Conservation (phyloP, 2,888 invertebrate species). For the Mellilla xanthometata region DNA sequence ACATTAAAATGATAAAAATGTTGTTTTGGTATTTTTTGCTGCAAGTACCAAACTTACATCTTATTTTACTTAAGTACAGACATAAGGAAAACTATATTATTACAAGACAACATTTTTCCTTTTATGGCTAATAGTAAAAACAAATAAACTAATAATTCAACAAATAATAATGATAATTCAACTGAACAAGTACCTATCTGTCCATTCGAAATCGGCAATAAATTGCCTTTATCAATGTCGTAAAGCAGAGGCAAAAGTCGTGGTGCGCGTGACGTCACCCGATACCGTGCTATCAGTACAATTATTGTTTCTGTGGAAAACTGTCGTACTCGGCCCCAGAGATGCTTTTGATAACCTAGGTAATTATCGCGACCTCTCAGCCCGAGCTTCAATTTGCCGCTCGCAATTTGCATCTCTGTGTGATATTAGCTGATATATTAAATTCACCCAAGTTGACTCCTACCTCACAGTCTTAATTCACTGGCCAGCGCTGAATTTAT, state of each 20-base stretch:
- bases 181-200: slow-evolving; percentile 14
- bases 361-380: slow-evolving; percentile 27
- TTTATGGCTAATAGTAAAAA: too few relatives aligned
- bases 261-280: slow-evolving; percentile 60
- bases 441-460: slow-evolving; percentile 1
- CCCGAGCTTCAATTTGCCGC: slow-evolving; percentile 17
- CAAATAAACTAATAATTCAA: too few relatives aligned
- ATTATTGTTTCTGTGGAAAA: slow-evolving; percentile 53
- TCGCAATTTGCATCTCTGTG: slow-evolving; percentile 16
- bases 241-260: slow-evolving; percentile 54
- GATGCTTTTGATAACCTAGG: slow-evolving; percentile 30
- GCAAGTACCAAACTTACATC: too few relatives aligned
- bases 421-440: too few relatives aligned
- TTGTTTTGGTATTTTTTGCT: too few relatives aligned
- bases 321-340: slow-evolving; percentile 32
- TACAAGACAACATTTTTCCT: too few relatives aligned
- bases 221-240: slow-evolving; percentile 67
- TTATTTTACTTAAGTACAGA: too few relatives aligned
- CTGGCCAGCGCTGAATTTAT: background rate
- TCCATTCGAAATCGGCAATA: slow-evolving; percentile 53
- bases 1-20: too few relatives aligned
- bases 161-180: too few relatives aligned
- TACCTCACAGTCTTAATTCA: background rate
- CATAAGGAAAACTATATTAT: too few relatives aligned
- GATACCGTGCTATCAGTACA: slow-evolving; percentile 60